phyloP scores from a whole-genome alignment of 2,797 vertebrate species.

The Muscicapa comitata region DNA sequence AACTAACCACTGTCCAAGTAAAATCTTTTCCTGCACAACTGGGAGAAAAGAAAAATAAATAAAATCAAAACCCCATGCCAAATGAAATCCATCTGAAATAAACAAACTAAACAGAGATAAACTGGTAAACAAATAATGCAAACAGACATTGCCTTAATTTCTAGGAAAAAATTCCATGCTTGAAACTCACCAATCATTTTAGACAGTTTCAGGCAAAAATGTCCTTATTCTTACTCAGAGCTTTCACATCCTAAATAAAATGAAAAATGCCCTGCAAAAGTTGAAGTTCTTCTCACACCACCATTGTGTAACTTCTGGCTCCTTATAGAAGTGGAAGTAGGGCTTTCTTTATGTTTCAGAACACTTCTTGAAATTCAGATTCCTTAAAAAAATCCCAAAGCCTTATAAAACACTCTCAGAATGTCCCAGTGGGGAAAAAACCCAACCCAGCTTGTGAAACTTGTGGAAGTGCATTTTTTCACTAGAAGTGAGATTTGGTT shows the following conservation, averaged over 20 bases:
- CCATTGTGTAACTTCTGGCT: not conserved
- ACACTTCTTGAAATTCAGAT: not conserved
- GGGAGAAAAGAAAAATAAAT: not conserved
- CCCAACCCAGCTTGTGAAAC: not conserved
- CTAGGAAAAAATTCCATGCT: not conserved
- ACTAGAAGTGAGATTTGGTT: not conserved
- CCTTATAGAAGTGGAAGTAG: not conserved
- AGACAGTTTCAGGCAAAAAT: not conserved
- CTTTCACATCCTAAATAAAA: not conserved
- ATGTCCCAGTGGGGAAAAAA: accelerated
- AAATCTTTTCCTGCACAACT: not conserved
- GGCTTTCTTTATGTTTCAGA: not conserved
- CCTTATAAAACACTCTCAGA: not conserved
- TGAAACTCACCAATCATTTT: not conserved
- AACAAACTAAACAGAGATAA: not conserved
- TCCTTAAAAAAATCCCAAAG: not conserved
- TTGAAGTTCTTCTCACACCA: not conserved
- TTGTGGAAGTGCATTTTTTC: not conserved
- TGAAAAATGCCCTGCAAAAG: not conserved
- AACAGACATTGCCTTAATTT: not conserved
- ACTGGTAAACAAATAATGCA: not conserved
- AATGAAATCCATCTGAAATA: not conserved
- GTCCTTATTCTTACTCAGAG: not conserved
- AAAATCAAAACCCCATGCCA: not conserved
- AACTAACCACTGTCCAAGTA: not conserved